A percentile compares a stretch with the other conserved stretches of the same genome.
phyloP scores from a whole-genome alignment of 2,888 invertebrate species.

The Eledone cirrhosa region DNA sequence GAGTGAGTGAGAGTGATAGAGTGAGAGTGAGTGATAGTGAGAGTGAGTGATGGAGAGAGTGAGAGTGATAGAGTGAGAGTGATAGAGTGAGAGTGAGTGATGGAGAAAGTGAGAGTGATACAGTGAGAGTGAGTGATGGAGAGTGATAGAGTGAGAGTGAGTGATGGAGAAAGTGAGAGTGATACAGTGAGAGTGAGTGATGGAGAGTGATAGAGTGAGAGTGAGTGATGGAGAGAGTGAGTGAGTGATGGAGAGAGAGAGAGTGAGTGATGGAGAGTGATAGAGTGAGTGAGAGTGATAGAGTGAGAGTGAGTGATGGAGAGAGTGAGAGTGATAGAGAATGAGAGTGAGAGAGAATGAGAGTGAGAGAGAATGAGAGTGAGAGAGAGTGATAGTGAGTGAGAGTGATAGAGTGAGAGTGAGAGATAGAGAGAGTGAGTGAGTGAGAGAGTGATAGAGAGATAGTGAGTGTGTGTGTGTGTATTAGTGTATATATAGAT shows the following conservation, averaged over 20 bases:
- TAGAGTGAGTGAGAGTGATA: conserved; percentile 41
- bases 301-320: conserved; percentile 9
- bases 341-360: too few species aligned
- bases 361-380: conserved; percentile 45
- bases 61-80: conserved; percentile 3
- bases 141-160: conserved; percentile 39
- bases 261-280: not conserved
- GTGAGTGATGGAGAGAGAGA: conserved; percentile 42
- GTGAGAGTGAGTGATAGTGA: too few species aligned
- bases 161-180: conserved; percentile 40
- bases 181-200: not conserved
- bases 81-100: too few species aligned
- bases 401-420: conserved; percentile 40
- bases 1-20: too few species aligned
- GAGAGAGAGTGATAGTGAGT: too few species aligned
- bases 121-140: conserved; percentile 4
- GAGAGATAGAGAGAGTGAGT: conserved; percentile 11
- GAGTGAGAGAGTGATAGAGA: too few species aligned
- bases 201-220: conserved; percentile 43
- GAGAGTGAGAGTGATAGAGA: conserved; percentile 40
- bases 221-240: conserved; percentile 15
- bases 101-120: conserved; percentile 41
- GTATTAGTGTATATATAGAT: too few species aligned
- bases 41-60: conserved; percentile 39
- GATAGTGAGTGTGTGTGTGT: too few species aligned